Conservation (phyloP, 2,888 invertebrate genomes). For the Omphaloscelis lunosa region DNA sequence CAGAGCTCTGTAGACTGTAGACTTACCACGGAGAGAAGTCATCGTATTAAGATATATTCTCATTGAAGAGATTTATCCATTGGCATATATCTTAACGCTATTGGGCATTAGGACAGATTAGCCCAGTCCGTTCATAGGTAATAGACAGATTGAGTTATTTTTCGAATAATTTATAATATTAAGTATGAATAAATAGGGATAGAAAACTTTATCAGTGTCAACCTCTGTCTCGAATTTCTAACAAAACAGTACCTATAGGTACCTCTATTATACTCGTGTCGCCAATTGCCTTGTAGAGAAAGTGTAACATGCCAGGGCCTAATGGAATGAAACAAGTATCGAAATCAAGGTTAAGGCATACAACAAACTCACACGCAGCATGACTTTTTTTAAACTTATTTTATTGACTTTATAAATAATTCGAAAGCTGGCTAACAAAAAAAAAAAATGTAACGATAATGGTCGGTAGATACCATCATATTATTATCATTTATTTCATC, state of each 20-base stretch:
- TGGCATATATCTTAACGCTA: neutral
- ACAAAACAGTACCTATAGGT: neutral
- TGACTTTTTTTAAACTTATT: neutral
- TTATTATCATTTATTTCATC: slow-evolving; percentile 27
- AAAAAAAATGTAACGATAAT: slow-evolving; percentile 26
- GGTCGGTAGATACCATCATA: slow-evolving; percentile 4
- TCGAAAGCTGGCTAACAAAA: slow-evolving; percentile 18
- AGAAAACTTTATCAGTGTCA: neutral
- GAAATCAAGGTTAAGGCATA: slow-evolving; percentile 14
- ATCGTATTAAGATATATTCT: neutral
- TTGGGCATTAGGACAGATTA: neutral
- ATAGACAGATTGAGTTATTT: neutral
- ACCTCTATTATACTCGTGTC: slow-evolving; percentile 5
- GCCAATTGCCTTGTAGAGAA: neutral
- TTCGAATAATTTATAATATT: neutral
- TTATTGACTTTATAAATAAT: slow-evolving; percentile 10
- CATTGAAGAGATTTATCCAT: no score
- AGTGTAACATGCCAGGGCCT: slow-evolving; percentile 10
- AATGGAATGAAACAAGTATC: slow-evolving; percentile 7
- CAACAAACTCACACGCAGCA: neutral
- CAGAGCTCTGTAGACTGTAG: neutral
- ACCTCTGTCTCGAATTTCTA: no score
- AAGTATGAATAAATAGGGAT: neutral
- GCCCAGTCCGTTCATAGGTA: no score
- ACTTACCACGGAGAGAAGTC: neutral